Evolutionary conservation across 2,113 vertebrate genomes (phyloP).

Genomic region (Oncorhynchus nerka): DNA sequence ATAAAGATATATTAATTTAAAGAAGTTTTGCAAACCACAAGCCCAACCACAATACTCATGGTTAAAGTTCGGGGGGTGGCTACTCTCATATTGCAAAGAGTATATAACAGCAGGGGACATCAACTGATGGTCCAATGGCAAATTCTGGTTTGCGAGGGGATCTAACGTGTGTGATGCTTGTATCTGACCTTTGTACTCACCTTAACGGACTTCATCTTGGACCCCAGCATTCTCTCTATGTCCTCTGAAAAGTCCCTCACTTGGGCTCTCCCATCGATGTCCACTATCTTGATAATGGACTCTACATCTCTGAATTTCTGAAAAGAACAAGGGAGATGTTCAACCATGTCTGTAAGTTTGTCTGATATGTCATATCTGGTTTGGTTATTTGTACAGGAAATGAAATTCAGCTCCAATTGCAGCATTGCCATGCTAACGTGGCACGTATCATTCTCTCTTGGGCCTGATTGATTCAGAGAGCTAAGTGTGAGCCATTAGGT

Average conservation of each 20-base stretch:
- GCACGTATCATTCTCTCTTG: too few species aligned
- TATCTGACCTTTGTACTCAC: slow-evolving; percentile 60
- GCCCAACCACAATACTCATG: neutral
- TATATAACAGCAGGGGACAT: too few species aligned
- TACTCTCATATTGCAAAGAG: neutral
- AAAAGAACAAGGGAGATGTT: too few species aligned
- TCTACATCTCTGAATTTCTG: slow-evolving; percentile 95
- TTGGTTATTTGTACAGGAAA: too few species aligned
- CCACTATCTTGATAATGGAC: slow-evolving; percentile 84
- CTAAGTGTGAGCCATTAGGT: too few species aligned
- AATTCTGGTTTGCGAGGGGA: too few species aligned
- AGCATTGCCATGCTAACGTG: too few species aligned
- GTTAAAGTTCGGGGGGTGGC: too few species aligned
- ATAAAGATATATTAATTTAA: neutral
- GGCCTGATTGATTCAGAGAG: neutral
- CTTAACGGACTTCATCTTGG: slow-evolving; percentile 93
- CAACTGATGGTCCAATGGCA: too few species aligned
- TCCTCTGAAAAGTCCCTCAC: slow-evolving; percentile 88
- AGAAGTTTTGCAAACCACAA: neutral
- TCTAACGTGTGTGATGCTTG: neutral
- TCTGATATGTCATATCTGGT: too few species aligned
- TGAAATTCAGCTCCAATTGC: too few species aligned
- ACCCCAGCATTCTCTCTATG: slow-evolving; percentile 90
- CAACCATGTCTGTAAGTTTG: too few species aligned
- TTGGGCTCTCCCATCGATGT: slow-evolving; percentile 82